Conservation (phyloP, 2,797 vertebrate species). For the Sebastes taczanowskii region DNA sequence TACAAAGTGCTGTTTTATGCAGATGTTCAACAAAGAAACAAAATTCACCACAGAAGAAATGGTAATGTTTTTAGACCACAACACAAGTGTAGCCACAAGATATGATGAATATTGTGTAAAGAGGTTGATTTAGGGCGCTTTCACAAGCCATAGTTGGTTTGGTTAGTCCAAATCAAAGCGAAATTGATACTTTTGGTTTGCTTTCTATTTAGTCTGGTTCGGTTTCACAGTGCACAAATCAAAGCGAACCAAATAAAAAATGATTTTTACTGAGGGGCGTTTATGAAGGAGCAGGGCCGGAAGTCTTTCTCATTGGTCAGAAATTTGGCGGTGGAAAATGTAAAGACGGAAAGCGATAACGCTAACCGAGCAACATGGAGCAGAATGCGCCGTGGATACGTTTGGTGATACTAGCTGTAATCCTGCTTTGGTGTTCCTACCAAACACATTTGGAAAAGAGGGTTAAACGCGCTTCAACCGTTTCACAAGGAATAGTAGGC, state of each 20-base stretch:
- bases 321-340: not conserved
- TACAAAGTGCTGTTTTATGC: not conserved
- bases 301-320: not conserved
- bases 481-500: too few species aligned
- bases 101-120: not conserved
- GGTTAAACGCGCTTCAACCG: too few species aligned
- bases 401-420: not conserved
- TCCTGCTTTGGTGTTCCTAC: not conserved
- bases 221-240: not conserved
- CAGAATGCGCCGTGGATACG: too few species aligned
- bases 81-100: not conserved
- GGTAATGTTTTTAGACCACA: not conserved
- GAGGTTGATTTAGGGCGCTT: not conserved
- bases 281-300: not conserved
- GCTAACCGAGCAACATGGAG: not conserved
- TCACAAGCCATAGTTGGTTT: not conserved
- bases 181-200: not conserved
- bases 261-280: not conserved
- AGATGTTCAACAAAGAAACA: not conserved
- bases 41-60: not conserved
- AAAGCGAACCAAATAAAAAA: not conserved
- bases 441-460: not conserved
- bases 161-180: not conserved
- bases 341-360: not conserved
- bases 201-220: not conserved